Evolutionary conservation across 2,888 invertebrate species (phyloP).

Genomic region (Cephus pygmeus): DNA sequence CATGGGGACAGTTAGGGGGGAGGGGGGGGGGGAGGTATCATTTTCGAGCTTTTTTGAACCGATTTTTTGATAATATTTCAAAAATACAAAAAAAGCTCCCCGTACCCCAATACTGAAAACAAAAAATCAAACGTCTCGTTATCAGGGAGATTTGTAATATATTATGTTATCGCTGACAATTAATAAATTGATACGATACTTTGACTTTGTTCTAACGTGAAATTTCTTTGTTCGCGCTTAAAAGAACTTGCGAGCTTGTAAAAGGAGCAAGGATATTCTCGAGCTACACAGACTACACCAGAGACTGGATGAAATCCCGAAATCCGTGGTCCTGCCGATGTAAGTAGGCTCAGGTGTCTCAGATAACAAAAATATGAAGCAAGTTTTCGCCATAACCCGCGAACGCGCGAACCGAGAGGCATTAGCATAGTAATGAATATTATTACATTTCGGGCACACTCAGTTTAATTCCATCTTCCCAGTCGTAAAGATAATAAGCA

Average conservation of each 20-base stretch:
- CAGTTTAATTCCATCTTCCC: conserved; percentile 66
- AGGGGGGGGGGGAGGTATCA: not conserved
- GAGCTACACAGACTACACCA: not conserved
- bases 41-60: not conserved
- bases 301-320: conserved; percentile 4
- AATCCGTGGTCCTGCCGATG: conserved; percentile 14
- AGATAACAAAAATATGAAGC: conserved; percentile 64
- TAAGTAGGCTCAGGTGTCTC: conserved; percentile 50
- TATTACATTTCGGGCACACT: conserved; percentile 65
- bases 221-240: not conserved
- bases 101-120: not conserved
- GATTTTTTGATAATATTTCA: not conserved
- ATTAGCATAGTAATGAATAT: conserved; percentile 67
- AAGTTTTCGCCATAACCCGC: conserved; percentile 61
- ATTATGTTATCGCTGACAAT: not conserved
- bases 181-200: not conserved
- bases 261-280: not conserved
- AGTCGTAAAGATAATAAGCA: conserved; percentile 67
- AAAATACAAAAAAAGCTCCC: not conserved
- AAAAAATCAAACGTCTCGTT: not conserved
- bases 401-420: conserved; percentile 35
- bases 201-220: not conserved
- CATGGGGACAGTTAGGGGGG: not conserved
- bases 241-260: not conserved
- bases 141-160: not conserved